A percentile compares a stretch with the other conserved stretches of the same genome.
phyloP scores from a whole-genome alignment of 2,113 vertebrate species.

The Charadrius vociferus region DNA sequence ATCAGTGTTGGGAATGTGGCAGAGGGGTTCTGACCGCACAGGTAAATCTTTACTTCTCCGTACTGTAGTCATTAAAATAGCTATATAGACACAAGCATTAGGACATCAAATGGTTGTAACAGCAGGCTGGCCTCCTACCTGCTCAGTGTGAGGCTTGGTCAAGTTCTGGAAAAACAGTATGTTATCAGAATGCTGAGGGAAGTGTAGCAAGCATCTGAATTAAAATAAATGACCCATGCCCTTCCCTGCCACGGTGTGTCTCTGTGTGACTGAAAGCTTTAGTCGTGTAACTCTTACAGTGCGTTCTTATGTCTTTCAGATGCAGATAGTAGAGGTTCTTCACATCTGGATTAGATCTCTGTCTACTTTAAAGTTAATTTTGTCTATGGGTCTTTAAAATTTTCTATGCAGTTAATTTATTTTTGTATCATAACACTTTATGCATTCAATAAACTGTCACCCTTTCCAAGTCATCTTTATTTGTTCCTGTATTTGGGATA shows the following conservation, averaged over 20 bases:
- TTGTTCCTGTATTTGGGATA: background rate
- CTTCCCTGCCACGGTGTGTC: background rate
- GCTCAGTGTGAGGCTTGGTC: background rate
- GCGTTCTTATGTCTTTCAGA: constrained; percentile 19
- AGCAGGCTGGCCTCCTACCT: background rate
- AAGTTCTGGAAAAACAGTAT: background rate
- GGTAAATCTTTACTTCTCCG: background rate
- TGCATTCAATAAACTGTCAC: background rate
- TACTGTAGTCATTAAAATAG: background rate
- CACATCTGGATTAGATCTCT: background rate
- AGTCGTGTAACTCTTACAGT: background rate
- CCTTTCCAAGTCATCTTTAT: background rate
- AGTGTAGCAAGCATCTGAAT: background rate
- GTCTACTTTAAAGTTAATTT: background rate
- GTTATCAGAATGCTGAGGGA: background rate
- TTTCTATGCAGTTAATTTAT: background rate
- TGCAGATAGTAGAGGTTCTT: constrained; percentile 21
- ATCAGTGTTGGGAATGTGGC: background rate
- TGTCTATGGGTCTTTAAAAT: background rate
- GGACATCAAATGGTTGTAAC: background rate
- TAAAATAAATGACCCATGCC: background rate
- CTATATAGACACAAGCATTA: background rate
- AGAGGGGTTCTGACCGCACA: background rate
- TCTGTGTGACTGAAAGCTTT: background rate
- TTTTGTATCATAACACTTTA: background rate